Evolutionary conservation across 2,797 vertebrate genomes (phyloP).

Genomic region (Gorsachius magnificus): DNA sequence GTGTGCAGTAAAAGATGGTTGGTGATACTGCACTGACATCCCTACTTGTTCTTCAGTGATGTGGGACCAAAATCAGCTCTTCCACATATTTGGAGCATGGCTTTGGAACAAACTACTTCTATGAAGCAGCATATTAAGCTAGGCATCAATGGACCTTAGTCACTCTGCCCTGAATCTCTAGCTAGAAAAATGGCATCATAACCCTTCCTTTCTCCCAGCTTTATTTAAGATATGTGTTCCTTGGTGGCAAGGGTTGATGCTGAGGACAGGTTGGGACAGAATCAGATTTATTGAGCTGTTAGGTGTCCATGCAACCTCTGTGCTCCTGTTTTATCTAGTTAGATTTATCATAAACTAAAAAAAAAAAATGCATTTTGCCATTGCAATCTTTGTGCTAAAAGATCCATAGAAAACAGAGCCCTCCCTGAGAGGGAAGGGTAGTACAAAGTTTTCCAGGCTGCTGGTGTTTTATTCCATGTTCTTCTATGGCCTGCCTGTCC

Average conservation of each 20-base stretch:
- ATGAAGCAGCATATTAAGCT: background rate
- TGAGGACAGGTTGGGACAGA: background rate
- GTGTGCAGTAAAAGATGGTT: background rate
- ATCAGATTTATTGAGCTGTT: background rate
- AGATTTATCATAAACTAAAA: background rate
- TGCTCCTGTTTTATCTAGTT: background rate
- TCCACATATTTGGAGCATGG: background rate
- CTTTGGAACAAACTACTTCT: background rate
- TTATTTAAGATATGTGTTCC: background rate
- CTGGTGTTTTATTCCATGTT: background rate
- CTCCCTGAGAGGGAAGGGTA: rapidly evolving
- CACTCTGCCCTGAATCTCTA: background rate
- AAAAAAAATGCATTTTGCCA: background rate
- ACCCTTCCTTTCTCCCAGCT: background rate
- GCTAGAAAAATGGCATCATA: background rate
- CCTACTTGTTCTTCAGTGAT: background rate
- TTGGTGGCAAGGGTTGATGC: too few relatives aligned
- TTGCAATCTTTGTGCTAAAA: background rate
- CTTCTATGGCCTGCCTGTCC: background rate
- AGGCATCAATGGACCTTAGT: background rate
- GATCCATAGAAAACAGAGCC: background rate
- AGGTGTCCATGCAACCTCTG: background rate
- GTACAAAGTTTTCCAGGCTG: background rate
- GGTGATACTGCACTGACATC: background rate
- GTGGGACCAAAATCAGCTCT: rapidly evolving